A percentile compares a stretch with the other conserved stretches of the same genome.
Conservation (phyloP, 1,140 invertebrate genomes). For the Lucilia sericata region DNA sequence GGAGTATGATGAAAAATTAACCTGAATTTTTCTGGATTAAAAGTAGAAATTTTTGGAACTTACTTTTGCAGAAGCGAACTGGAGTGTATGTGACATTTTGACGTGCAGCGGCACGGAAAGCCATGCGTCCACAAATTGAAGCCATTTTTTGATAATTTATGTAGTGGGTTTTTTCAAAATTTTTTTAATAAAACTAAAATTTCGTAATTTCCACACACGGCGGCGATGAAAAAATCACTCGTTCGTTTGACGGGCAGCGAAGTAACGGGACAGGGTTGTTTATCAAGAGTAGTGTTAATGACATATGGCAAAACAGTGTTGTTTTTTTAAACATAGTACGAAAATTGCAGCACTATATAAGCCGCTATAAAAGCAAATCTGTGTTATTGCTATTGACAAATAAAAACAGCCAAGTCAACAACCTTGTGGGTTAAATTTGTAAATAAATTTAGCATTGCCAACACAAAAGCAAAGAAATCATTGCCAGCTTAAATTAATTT, state of each 20-base stretch:
- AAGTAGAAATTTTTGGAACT: constrained; percentile 50
- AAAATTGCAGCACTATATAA: too few species aligned
- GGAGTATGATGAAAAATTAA: background rate
- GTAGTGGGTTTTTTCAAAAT: constrained; percentile 56
- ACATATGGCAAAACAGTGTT: constrained; percentile 5
- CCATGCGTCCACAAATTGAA: constrained; percentile 71
- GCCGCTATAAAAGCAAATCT: background rate
- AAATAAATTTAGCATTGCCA: too few species aligned
- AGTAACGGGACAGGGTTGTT: constrained; percentile 33
- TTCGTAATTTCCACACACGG: constrained; percentile 49
- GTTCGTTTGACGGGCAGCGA: constrained; percentile 39
- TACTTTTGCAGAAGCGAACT: constrained; percentile 69
- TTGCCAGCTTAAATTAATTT: too few species aligned
- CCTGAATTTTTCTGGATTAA: background rate
- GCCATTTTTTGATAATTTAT: constrained; percentile 70
- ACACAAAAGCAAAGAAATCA: too few species aligned
- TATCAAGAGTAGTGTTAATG: background rate
- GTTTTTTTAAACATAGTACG: background rate
- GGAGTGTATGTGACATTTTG: constrained; percentile 69
- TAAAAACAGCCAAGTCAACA: too few species aligned
- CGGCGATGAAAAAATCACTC: constrained; percentile 41
- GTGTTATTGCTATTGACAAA: background rate
- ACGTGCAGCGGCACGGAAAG: constrained; percentile 69
- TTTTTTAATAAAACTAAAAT: constrained; percentile 47
- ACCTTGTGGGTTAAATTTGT: too few species aligned